A percentile compares a stretch with the other conserved stretches of the same genome.
Conservation (phyloP, 2,888 invertebrate species). For the Drosophila nigricruria region DNA sequence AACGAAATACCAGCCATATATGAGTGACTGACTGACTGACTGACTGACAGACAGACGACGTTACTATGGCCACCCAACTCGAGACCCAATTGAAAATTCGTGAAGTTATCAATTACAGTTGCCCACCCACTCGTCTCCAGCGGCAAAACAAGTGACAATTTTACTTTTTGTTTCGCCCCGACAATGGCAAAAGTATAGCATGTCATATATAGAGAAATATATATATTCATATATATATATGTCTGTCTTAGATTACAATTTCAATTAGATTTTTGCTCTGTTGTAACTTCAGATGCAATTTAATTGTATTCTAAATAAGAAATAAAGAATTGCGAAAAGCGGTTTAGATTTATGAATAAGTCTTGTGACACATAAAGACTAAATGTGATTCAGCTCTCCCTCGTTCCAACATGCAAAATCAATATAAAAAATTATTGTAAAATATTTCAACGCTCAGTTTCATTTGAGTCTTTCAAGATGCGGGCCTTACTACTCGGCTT, state of each 20-base stretch:
- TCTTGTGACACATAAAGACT: not conserved
- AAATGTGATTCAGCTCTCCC: not conserved
- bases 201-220: not conserved
- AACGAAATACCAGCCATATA: slow-evolving; percentile 10
- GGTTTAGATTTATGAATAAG: not conserved
- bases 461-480: slow-evolving; percentile 2
- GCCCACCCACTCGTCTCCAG: slow-evolving; percentile 12
- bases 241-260: not conserved
- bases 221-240: not conserved
- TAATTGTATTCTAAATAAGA: not conserved
- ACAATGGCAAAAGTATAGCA: not conserved
- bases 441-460: not conserved
- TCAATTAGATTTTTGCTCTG: slow-evolving; percentile 3
- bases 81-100: slow-evolving; percentile 44
- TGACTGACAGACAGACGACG: not conserved
- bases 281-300: not conserved
- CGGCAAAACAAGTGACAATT: slow-evolving; percentile 67
- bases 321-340: not conserved
- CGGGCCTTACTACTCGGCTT: slow-evolving; percentile 3
- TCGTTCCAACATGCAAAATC: not conserved
- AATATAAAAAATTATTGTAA: not conserved
- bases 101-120: slow-evolving; percentile 72
- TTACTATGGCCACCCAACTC: slow-evolving; percentile 42
- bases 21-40: slow-evolving; percentile 15
- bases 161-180: not conserved